Conservation (phyloP, 2,888 invertebrate genomes). For the Meiosimyza platycephala region DNA sequence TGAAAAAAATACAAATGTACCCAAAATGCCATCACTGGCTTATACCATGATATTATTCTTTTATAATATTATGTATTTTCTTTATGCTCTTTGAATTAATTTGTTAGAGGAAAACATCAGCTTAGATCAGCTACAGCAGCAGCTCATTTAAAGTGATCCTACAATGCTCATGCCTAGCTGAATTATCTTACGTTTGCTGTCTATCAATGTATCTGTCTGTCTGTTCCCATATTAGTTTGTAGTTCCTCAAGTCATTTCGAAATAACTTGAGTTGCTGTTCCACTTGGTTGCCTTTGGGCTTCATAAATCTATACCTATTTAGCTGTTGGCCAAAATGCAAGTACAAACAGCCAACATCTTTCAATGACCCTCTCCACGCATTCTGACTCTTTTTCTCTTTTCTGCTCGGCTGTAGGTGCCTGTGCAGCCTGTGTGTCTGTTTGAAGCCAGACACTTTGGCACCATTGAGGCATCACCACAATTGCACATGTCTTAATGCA, state of each 20-base stretch:
- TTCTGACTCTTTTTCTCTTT: background rate
- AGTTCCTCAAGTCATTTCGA: background rate
- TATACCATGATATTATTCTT: too few relatives aligned
- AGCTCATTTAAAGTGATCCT: background rate
- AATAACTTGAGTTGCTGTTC: background rate
- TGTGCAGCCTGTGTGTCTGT: constrained; percentile 25
- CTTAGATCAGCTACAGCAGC: background rate
- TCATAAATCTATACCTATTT: background rate
- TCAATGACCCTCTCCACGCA: background rate
- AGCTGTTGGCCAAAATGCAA: background rate
- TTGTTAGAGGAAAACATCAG: too few relatives aligned
- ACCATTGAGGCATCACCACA: constrained; percentile 18
- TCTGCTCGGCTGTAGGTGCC: background rate
- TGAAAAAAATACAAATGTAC: too few relatives aligned
- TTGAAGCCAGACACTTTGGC: constrained; percentile 37
- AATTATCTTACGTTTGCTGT: background rate
- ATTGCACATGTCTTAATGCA: background rate
- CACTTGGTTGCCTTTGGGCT: constrained; percentile 4
- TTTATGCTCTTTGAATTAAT: too few relatives aligned
- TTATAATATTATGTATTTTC: too few relatives aligned
- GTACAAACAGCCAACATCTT: background rate
- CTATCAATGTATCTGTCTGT: background rate
- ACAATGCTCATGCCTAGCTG: background rate
- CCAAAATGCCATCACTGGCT: too few relatives aligned
- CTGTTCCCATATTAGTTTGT: background rate